phyloP scores from a whole-genome alignment of 2,888 invertebrate genomes.

The Acrocyrtus sp. region DNA sequence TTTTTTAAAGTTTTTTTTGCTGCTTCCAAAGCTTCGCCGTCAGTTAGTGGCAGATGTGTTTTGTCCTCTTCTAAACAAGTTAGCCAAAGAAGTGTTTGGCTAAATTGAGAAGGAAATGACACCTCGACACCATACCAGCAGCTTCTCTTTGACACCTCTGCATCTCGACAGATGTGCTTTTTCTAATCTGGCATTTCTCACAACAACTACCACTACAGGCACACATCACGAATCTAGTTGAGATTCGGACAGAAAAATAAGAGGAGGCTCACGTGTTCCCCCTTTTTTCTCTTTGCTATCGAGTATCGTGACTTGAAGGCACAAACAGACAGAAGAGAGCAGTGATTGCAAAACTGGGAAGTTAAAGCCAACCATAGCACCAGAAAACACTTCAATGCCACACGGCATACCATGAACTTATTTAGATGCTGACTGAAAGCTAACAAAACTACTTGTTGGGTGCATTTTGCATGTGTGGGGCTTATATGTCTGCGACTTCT shows the following conservation, averaged over 20 bases:
- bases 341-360: not conserved
- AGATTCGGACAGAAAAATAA: not conserved
- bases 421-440: not conserved
- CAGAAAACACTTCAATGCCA: not conserved
- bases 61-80: slow-evolving; percentile 10
- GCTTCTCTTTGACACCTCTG: not conserved
- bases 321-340: not conserved
- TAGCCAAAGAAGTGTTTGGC: slow-evolving; percentile 3
- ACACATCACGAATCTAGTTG: not conserved
- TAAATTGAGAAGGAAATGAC: slow-evolving; percentile 7
- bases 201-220: not conserved
- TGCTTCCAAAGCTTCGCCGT: not conserved
- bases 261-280: not conserved
- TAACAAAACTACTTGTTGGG: not conserved
- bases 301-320: not conserved
- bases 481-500: too few relatives aligned
- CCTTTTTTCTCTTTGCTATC: too few relatives aligned
- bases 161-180: not conserved
- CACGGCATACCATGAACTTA: not conserved
- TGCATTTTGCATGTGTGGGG: not conserved
- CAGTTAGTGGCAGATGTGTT: slow-evolving; percentile 9
- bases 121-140: slow-evolving; percentile 4
- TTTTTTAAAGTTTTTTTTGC: slow-evolving; percentile 18
- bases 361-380: not conserved
- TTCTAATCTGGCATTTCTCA: not conserved